These are phyloP conservation scores for Heptranchias perlo DNA, from an alignment of 2,113 vertebrate genomes.

Conservation along the genomic window DNA sequence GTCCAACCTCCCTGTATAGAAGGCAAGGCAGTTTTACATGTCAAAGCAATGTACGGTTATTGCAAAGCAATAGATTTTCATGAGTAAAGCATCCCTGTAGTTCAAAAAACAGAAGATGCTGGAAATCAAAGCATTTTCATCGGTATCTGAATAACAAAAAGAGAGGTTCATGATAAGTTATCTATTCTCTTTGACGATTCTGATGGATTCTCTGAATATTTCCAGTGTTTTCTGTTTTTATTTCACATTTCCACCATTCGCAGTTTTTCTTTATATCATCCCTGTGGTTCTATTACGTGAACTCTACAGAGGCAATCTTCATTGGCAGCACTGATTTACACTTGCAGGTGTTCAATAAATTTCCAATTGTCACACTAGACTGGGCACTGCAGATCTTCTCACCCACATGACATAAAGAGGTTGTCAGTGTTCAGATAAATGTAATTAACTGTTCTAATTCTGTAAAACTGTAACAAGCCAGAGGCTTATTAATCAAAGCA, in stretches of 20 bases:
- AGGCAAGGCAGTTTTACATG: not conserved
- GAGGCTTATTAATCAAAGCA: slow-evolving; percentile 12
- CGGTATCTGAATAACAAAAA: too few species aligned
- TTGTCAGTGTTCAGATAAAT: slow-evolving; percentile 27
- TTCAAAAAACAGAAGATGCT: not conserved
- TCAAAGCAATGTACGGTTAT: not conserved
- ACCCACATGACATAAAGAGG: slow-evolving; percentile 1
- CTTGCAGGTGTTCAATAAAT: not conserved
- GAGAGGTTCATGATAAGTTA: not conserved
- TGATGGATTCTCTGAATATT: not conserved
- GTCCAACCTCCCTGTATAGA: not conserved
- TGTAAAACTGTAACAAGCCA: slow-evolving; percentile 31
- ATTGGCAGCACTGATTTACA: not conserved
- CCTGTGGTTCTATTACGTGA: not conserved
- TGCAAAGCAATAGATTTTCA: not conserved
- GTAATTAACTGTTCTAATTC: slow-evolving; percentile 35
- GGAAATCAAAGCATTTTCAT: not conserved
- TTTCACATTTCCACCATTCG: not conserved
- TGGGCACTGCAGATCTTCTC: not conserved
- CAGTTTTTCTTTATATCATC: not conserved
- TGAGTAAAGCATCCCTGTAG: not conserved
- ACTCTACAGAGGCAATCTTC: not conserved
- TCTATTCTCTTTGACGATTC: not conserved
- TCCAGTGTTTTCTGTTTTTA: not conserved
- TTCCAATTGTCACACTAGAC: not conserved